Evolutionary conservation across 2,888 invertebrate genomes (phyloP).

Genomic region (Diarsia brunnea): DNA sequence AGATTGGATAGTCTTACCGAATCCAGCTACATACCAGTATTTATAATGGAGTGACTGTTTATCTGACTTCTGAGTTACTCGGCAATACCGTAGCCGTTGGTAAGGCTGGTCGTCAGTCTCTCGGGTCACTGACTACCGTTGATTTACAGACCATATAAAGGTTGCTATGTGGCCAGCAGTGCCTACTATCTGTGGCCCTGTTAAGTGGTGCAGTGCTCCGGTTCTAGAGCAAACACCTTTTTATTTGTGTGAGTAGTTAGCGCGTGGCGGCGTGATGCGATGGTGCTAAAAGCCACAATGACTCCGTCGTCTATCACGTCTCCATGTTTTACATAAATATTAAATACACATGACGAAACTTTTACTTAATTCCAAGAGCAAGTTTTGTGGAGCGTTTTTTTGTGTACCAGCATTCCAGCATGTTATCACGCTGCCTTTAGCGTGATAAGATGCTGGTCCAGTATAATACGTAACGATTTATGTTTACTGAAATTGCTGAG

Average conservation of each 20-base stretch:
- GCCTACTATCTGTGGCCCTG: constrained; percentile 6
- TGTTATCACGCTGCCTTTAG: no score
- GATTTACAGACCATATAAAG: not conserved
- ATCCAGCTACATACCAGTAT: not conserved
- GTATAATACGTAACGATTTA: not conserved
- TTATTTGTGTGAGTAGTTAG: constrained; percentile 68
- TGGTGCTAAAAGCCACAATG: constrained; percentile 73
- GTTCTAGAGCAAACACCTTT: constrained; percentile 63
- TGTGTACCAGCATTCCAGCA: no score
- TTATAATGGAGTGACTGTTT: not conserved
- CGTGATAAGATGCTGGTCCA: not conserved
- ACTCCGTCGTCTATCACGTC: constrained; percentile 41
- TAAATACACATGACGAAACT: constrained; percentile 43
- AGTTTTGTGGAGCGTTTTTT: not conserved
- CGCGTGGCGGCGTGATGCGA: constrained; percentile 55
- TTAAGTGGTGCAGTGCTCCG: constrained; percentile 65
- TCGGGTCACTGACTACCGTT: not conserved
- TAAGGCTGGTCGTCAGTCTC: not conserved
- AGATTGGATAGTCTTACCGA: not conserved
- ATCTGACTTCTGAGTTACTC: not conserved
- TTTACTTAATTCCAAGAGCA: constrained; percentile 4
- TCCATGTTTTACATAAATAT: constrained; percentile 42
- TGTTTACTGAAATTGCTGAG: not conserved
- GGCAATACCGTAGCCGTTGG: not conserved
- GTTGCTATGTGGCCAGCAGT: constrained; percentile 46